These are phyloP conservation scores for Bhutanitis thaidina DNA, from an alignment of 2,888 invertebrate species.

Conservation along the genomic window DNA sequence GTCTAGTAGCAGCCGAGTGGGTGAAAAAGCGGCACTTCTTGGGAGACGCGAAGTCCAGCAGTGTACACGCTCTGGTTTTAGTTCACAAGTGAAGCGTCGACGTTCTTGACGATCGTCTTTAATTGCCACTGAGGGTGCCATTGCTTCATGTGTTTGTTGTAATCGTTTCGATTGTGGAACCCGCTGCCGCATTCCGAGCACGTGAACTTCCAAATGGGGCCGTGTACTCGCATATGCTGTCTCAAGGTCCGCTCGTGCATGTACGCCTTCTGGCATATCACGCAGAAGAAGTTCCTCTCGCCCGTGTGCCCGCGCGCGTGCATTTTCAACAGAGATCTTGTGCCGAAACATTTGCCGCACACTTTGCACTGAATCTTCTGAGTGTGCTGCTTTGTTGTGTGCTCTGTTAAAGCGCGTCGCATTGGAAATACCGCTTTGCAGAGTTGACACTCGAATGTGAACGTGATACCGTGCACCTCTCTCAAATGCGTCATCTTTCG, in stretches of 20 bases:
- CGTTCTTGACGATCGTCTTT: constrained; percentile 52
- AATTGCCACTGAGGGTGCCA: constrained; percentile 68
- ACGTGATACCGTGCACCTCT: constrained; percentile 60
- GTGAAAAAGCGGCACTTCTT: no score
- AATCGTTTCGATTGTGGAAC: constrained; percentile 60
- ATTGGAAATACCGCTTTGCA: constrained; percentile 59
- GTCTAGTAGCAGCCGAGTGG: no score
- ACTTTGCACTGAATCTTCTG: constrained; percentile 63
- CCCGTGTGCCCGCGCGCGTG: constrained; percentile 64
- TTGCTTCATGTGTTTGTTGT: constrained; percentile 61
- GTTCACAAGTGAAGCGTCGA: constrained; percentile 35
- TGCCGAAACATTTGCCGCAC: constrained; percentile 68
- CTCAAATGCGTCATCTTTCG: constrained; percentile 68
- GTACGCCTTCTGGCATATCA: constrained; percentile 62
- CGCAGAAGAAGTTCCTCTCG: constrained; percentile 62
- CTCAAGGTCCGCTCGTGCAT: constrained; percentile 65
- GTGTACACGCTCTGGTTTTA: no score
- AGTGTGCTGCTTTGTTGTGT: constrained; percentile 64
- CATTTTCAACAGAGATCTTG: constrained; percentile 58
- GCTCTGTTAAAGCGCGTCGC: constrained; percentile 61
- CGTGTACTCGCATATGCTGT: constrained; percentile 67
- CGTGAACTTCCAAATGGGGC: constrained; percentile 52
- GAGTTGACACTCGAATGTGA: constrained; percentile 58
- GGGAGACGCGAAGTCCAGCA: no score
- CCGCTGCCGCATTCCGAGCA: constrained; percentile 62